Conservation (phyloP, 2,113 vertebrate species). For the Gambusia holbrooki region DNA sequence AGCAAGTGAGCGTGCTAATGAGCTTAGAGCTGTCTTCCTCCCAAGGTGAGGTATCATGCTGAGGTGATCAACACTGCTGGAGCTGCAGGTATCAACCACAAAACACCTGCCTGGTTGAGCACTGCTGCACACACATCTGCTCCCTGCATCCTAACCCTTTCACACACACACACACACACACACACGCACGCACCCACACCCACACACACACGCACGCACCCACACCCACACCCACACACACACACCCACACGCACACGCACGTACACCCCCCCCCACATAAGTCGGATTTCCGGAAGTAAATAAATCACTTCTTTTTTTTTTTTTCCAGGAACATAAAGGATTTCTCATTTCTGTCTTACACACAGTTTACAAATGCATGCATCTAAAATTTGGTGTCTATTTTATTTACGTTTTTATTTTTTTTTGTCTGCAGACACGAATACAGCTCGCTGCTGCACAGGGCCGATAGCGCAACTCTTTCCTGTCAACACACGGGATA, state of each 20-base stretch:
- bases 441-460: slow-evolving; percentile 64
- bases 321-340: slow-evolving; percentile 27
- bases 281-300: slow-evolving; percentile 14
- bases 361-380: slow-evolving; percentile 37
- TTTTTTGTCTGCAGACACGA: slow-evolving; percentile 38
- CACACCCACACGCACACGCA: too few species aligned
- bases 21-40: slow-evolving; percentile 71
- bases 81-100: slow-evolving; percentile 75
- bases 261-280: neutral
- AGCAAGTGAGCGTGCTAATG: slow-evolving; percentile 56
- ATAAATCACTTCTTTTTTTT: slow-evolving; percentile 14
- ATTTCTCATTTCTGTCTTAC: slow-evolving; percentile 46
- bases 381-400: slow-evolving; percentile 33
- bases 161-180: slow-evolving; percentile 17
- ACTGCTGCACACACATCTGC: slow-evolving; percentile 12
- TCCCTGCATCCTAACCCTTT: neutral
- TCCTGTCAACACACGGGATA: slow-evolving; percentile 79
- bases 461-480: slow-evolving; percentile 75
- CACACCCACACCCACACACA: too few species aligned
- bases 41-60: slow-evolving; percentile 71
- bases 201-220: slow-evolving; percentile 2
- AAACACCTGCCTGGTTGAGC: slow-evolving; percentile 66
- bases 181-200: neutral
- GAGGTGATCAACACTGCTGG: slow-evolving; percentile 70
- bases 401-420: neutral